Evolutionary conservation across 2,888 invertebrate genomes (phyloP), one percentile per base, ranked within the genome.

Genomic region (Leptinotarsa juncta): DNA sequence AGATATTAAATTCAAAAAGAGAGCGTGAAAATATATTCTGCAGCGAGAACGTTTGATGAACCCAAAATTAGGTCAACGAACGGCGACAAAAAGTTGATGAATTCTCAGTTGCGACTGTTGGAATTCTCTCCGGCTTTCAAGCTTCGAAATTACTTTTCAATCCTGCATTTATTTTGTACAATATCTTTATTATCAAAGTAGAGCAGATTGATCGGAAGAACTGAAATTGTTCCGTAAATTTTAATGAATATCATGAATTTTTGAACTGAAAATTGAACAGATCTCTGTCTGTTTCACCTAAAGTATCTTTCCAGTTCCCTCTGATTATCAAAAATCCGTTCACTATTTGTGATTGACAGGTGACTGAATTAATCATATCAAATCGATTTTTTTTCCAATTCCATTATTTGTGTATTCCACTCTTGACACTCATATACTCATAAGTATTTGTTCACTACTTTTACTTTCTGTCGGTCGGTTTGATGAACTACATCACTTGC

Each of bases 1-100:
- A 51, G 26, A 67, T 67, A 67, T 67, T 67, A 53, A 51, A 51
- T 67, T 53, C 53, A 67, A 16, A 53, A 32, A n/a, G 18, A 62
- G 3, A 14, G n/a, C 3, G 10, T n/a, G 42, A 10, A 62, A 42
- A 42, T 42, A 62, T 62, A 62, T 62, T 4, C 32, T n/a, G 62
- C 16, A 42, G n/a, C 57, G 15, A 57, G 23, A 57, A 23, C 23
- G 23, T 23, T 51, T 32, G 62, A 32, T n/a, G 3, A 32, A 7
- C n/a, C 62, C 26, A 12, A 42, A 62, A 62, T 42, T 42, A 16
- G 62, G 62, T 42, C 3, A 62, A 32, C n/a, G n/a, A 62, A 42
- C 5, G n/a, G 42, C 7, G 62, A n/a, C 14, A 62, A 57, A 23
- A 57, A 23, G 57, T 32, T 62, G 62, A n/a, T 62, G 62, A 62